Base-by-base conservation (phyloP, 2,888 invertebrate species). In the Gymnoscelis rufifasciata region DNA sequence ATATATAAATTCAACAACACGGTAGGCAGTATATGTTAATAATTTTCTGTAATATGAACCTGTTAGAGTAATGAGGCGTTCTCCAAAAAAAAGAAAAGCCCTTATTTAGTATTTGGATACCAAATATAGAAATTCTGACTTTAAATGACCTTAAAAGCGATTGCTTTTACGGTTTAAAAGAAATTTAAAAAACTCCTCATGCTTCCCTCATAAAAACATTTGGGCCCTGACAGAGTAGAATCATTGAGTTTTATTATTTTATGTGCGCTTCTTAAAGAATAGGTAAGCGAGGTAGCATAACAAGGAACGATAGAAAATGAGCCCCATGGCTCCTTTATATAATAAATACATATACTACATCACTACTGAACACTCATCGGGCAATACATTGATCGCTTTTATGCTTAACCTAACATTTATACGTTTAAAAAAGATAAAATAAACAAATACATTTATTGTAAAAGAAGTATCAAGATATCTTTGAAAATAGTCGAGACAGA, bases 361-460 rank as follows among this genome's bases (percentile, higher is more conserved):
- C 39, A 36, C 53, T 56, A 56, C 47, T 56, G 56, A 56, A 56
- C 56, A 56, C 56, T 13, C 41, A 38, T 49, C 26, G 49, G 43
- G 41, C 46, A 49, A 43, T 35, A 39, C 27, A 49, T 30, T 43
- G 35, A 47, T 28, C 19, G 36, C 30, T 37, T 30, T 41, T 33
- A 24, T 15, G 26, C 14, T 19, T 29, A 39, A 7, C 33, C 2
- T 36, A 13, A 19, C 28, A 39, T 11, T n/a, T 10, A 38, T 33
- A 27, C 7, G 27, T 33, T 29, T 23, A 43, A 43, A 43, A 27
- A 7, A 27, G 14, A 29, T 29, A 11, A 46, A 19, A 19, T 47
- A 43, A 2, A 43, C 43, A 43, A 43, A n/a, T n/a, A n/a, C n/a
- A n/a, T n/a, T n/a, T n/a, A n/a, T n/a, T n/a, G n/a, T n/a, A n/a